phyloP scores from a whole-genome alignment of 1,140 invertebrate species.

The Nasonia giraulti region DNA sequence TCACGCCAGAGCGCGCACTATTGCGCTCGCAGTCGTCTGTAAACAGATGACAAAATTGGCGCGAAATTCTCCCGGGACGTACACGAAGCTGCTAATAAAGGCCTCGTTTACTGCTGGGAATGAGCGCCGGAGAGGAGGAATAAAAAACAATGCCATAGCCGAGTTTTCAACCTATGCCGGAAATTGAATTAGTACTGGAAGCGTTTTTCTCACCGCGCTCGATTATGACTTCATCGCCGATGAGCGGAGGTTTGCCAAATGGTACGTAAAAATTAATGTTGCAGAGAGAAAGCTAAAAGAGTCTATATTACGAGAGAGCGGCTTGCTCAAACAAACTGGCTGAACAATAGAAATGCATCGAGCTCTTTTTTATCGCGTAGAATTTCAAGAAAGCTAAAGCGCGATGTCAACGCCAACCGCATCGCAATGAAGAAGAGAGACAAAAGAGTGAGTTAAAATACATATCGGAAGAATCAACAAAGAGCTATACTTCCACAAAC shows the following conservation, averaged over 20 bases:
- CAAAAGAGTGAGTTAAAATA: neutral
- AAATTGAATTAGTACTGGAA: slow-evolving; percentile 43
- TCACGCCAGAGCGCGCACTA: slow-evolving; percentile 23
- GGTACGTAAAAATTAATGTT: slow-evolving; percentile 4
- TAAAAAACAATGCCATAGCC: neutral
- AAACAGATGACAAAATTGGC: slow-evolving; percentile 39
- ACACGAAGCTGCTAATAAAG: slow-evolving; percentile 38
- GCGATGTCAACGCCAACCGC: neutral
- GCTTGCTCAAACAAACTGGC: neutral
- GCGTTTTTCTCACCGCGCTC: slow-evolving; percentile 9
- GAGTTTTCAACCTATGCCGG: slow-evolving; percentile 22
- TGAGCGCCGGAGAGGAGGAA: slow-evolving; percentile 13
- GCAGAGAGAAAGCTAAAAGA: neutral
- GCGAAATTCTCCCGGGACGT: slow-evolving; percentile 37
- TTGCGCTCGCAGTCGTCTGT: neutral
- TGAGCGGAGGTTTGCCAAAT: neutral
- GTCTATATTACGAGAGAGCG: too few species aligned
- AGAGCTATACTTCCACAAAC: neutral
- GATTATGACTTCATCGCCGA: neutral
- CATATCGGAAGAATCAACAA: neutral
- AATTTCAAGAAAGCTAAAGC: too few species aligned
- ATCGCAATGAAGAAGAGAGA: neutral
- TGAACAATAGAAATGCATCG: too few species aligned
- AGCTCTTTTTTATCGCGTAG: neutral
- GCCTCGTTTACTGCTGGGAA: slow-evolving; percentile 49